Evolutionary conservation across 2,888 invertebrate species (phyloP), one percentile per base, ranked within the genome.

Genomic region (Tyria jacobaeae): DNA sequence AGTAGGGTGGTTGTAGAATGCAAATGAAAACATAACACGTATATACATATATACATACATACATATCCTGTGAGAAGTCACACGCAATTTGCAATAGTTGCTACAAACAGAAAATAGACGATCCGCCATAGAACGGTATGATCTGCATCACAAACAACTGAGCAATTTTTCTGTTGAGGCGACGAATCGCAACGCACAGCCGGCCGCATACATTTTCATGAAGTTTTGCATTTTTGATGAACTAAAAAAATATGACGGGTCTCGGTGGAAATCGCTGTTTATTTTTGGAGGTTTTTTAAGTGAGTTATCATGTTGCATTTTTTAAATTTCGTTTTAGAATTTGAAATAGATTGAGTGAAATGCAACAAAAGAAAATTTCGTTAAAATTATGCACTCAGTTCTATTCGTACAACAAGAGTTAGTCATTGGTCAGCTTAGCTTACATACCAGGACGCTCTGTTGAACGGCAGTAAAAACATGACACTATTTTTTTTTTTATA

Each of bases 211-310:
- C 85, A 91, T 90, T 91, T 90, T 85, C 89, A 89, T 89, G 83
- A 87, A 89, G 83, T 90, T 73, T 91, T 90, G 88, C 90, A 91
- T 91, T 89, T 91, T 90, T 91, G 90, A 91, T 89, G 89, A 89
- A 88, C 86, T 79, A 83, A 86, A 86, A 85, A 85, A 84, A 76
- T 73, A 72, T 70, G 62, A 64, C 70, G 71, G 77, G 78, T 72
- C 75, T 57, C 73, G 53, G 68, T 63, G 73, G 70, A 80, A 81
- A 82, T 73, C 73, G 75, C 62, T 75, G 76, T 74, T 79, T 79
- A 71, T 73, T 79, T 79, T 80, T 75, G 27, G 4, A 6, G 6
- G 27, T 65, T 58, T 62, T 64, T 56, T 21, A 54, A 60, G 39
- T 27, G 10, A 24, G 56, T 47, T 60, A 27, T 61, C 15, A 15